Percentiles rank a stretch among this genome's conserved stretches.
These are phyloP conservation scores for Hesperophylax magnus DNA, from an alignment of 1,140 invertebrate species.

Conservation along the genomic window DNA sequence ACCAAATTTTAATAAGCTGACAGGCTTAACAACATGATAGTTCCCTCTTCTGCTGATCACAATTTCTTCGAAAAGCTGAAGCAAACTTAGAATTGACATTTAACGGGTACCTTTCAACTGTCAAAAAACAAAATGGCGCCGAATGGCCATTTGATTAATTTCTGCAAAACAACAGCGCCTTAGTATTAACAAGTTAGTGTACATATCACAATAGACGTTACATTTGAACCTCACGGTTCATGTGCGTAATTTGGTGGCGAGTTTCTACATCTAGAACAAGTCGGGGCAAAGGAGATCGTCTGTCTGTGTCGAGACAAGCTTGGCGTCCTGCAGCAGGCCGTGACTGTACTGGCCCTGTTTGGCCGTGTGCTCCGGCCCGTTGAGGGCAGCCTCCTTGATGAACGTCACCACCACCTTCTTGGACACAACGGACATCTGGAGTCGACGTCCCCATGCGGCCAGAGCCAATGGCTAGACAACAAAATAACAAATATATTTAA, in stretches of 20 bases:
- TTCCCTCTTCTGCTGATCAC: no score
- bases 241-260: background rate
- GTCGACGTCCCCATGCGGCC: constrained; percentile 81
- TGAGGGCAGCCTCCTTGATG: constrained; percentile 77
- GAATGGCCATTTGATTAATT: no score
- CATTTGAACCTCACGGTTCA: no score
- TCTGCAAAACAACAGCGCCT: no score
- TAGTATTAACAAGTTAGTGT: no score
- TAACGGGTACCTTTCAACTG: no score
- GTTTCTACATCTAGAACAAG: constrained; percentile 2
- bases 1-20: no score
- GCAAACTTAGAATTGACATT: no score
- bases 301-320: constrained; percentile 68
- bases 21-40: no score
- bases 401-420: constrained; percentile 72
- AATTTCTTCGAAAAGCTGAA: no score
- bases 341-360: constrained; percentile 76
- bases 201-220: no score
- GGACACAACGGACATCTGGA: constrained; percentile 82
- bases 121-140: no score
- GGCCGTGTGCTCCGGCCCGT: constrained; percentile 76
- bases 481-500: background rate
- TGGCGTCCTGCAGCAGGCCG: constrained; percentile 70
- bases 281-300: constrained; percentile 71
- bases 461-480: constrained; percentile 79